These are phyloP conservation scores for Dermochelys coriacea DNA, from an alignment of 2,797 vertebrate genomes.

Conservation along the genomic window DNA sequence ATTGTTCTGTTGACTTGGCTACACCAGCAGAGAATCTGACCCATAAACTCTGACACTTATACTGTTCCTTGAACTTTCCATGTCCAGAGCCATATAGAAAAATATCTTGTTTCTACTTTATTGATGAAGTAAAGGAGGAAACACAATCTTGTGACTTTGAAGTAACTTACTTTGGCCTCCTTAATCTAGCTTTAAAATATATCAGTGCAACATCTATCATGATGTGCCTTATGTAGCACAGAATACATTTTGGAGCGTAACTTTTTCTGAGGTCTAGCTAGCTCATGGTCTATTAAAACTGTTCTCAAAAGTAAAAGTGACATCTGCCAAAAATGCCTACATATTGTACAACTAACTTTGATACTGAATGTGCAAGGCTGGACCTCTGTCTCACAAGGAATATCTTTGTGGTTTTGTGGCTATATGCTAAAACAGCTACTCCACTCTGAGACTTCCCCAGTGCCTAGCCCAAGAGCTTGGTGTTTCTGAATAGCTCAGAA, in stretches of 20 bases:
- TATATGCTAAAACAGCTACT: conserved; percentile 46
- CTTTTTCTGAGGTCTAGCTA: conserved; percentile 27
- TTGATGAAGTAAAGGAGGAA: not conserved
- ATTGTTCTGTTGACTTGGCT: not conserved
- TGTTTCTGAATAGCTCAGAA: conserved; percentile 13
- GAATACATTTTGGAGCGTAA: not conserved
- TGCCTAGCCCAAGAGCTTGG: conserved; percentile 27
- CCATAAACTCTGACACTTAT: not conserved
- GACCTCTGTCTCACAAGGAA: not conserved
- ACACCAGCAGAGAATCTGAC: not conserved
- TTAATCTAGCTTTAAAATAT: not conserved
- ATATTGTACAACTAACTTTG: not conserved
- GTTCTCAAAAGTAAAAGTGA: conserved; percentile 36
- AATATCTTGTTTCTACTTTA: not conserved
- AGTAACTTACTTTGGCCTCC: not conserved
- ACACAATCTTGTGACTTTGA: not conserved
- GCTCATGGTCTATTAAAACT: not conserved
- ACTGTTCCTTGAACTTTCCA: not conserved
- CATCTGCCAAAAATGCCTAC: conserved; percentile 24
- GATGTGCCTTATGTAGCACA: not conserved
- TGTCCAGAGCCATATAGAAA: not conserved
- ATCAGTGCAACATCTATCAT: not conserved
- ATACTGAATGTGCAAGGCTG: not conserved
- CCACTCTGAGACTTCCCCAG: conserved; percentile 26
- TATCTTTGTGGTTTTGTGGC: not conserved